Conservation (phyloP, 2,888 invertebrate genomes). For the Clepsis dumicolana region DNA sequence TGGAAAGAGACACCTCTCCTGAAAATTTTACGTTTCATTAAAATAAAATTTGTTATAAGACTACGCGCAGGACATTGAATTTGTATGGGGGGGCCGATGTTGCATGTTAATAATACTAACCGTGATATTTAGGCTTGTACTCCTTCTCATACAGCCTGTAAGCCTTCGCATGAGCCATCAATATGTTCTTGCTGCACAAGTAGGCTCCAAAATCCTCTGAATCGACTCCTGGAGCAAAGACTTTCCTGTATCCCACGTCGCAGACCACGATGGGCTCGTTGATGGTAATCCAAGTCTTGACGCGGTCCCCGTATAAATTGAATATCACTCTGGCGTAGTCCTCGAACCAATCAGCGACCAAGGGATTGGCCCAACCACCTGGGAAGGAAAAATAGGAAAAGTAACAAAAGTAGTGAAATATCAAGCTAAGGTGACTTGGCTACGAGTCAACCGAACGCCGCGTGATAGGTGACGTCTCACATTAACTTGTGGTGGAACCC, state of each 20-base stretch:
- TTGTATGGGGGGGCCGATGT: too few relatives aligned
- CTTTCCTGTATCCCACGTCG: slow-evolving; percentile 40
- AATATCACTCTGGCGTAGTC: slow-evolving; percentile 52
- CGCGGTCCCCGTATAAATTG: slow-evolving; percentile 53
- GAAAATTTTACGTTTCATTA: slow-evolving; percentile 18
- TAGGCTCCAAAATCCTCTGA: slow-evolving; percentile 79
- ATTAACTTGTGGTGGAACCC: too few relatives aligned
- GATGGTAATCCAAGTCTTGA: slow-evolving; percentile 55
- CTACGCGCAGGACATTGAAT: neutral
- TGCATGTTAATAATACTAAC: slow-evolving; percentile 57
- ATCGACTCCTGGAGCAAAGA: slow-evolving; percentile 58
- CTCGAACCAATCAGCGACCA: slow-evolving; percentile 52
- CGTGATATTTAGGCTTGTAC: slow-evolving; percentile 78
- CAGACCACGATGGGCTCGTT: slow-evolving; percentile 49
- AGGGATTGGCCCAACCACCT: slow-evolving; percentile 55
- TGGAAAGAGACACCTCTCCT: slow-evolving; percentile 61
- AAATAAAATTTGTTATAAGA: neutral
- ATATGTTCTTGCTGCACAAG: slow-evolving; percentile 85
- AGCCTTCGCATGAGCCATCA: slow-evolving; percentile 88
- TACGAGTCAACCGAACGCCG: too few relatives aligned
- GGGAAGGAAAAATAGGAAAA: neutral
- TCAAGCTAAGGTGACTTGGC: too few relatives aligned
- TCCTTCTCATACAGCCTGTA: slow-evolving; percentile 84
- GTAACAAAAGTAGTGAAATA: neutral
- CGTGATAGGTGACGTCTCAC: too few relatives aligned